A percentile compares a stretch with the other conserved stretches of the same genome.
Evolutionary conservation across 2,888 invertebrate species (phyloP).

Genomic region (Lasioglossum malachurum): DNA sequence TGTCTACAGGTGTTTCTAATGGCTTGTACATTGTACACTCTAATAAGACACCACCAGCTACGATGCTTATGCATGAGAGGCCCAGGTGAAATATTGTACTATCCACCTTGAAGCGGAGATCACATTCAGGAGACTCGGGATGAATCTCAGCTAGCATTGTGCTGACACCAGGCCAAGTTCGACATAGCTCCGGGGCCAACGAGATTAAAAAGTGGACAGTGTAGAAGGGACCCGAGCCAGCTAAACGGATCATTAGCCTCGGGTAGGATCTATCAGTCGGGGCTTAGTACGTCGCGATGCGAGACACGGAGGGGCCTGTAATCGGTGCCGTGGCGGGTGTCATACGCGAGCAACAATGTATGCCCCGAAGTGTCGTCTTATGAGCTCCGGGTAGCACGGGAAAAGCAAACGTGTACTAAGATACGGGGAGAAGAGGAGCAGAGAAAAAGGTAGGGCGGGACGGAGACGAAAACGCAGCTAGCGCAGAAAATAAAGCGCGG

Average conservation of each 20-base stretch:
- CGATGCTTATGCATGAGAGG: not conserved
- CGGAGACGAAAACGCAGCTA: not conserved
- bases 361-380: slow-evolving; percentile 8
- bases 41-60: not conserved
- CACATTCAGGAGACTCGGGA: not conserved
- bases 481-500: slow-evolving; percentile 10
- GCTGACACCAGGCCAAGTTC: not conserved
- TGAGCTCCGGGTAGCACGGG: not conserved
- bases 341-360: slow-evolving; percentile 20
- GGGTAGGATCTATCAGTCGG: not conserved
- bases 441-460: not conserved
- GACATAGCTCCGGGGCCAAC: not conserved
- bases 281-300: not conserved
- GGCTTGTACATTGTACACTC: not conserved
- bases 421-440: not conserved
- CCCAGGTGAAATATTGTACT: not conserved
- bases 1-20: not conserved
- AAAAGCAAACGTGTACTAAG: slow-evolving; percentile 15
- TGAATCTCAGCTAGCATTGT: not conserved
- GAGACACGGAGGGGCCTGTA: not conserved
- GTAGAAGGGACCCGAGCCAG: not conserved
- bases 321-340: not conserved
- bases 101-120: not conserved
- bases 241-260: not conserved
- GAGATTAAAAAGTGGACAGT: not conserved